Evolutionary conservation across 2,797 vertebrate genomes (phyloP), one percentile per base, ranked within the genome.

Genomic region (Leptodactylus fallax): DNA sequence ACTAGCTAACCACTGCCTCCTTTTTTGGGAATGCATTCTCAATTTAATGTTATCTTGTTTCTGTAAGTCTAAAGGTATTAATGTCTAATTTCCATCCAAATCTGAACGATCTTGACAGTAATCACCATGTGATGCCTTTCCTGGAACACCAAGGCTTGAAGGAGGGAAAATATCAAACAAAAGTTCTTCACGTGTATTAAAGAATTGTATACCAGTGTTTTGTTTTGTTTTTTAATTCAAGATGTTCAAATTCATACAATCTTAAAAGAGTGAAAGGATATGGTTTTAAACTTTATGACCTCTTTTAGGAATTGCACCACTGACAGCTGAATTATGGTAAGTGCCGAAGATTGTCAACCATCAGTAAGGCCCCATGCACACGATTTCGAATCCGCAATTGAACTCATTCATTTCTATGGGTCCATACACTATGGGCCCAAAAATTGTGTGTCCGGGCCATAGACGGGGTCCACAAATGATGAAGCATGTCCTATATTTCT

Each of bases 11-110:
- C 87, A 86, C 79, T 23, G 49, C 19, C 79, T 89, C 88, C 88
- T 89, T 89, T 83, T 89, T 89, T 86, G 88, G 88, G 61, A 89
- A 86, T 89, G 61, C 3, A 11, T 23, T 5, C 45, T 83, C 23
- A 79, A 71, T 72, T 65, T 83, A 79, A 86, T 86, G 61, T 23
- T 83, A 83, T 89, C 85, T 86, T 58, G n/a, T 79, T 82, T 85
- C 65, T 58, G 16, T 71, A 79, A 78, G 45, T 81, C 27, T 49
- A 58, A 65, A 81, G 60, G 53, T 76, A 76, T 81, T 80, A 74
- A 67, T 60, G 60, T 79, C 49, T 78, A 51, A 83, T 78, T 49
- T 81, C 45, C 23, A 58, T 53, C 25, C 53, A 53, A 84, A 71
- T 87, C 45, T 87, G 60, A 87, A 3, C 58, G 36, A 77, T 78